These are phyloP conservation scores for Clarias batrachus DNA, from an alignment of 2,113 vertebrate species.

Conservation along the genomic window DNA sequence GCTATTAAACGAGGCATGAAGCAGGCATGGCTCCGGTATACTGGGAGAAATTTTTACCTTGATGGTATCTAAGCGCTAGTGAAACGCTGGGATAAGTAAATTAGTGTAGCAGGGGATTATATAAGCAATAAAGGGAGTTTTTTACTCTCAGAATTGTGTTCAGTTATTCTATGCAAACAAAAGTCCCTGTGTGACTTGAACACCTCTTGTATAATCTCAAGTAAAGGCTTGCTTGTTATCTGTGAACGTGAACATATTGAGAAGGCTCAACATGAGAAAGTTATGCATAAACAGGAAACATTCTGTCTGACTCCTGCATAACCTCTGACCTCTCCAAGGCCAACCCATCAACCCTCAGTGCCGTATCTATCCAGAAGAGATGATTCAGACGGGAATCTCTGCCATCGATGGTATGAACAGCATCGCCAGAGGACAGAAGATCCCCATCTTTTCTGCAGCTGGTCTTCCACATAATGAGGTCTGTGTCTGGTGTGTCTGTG, in stretches of 20 bases:
- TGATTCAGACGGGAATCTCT: slow-evolving; percentile 82
- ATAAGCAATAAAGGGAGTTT: too few relatives aligned
- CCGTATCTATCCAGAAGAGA: slow-evolving; percentile 81
- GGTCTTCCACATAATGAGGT: slow-evolving; percentile 83
- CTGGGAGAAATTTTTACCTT: too few relatives aligned
- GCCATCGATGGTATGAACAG: slow-evolving; percentile 84
- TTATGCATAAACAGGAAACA: background rate
- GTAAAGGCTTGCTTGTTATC: background rate
- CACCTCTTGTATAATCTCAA: background rate
- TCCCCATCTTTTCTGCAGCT: slow-evolving; percentile 80
- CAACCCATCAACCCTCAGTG: slow-evolving; percentile 83
- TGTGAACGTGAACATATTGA: background rate
- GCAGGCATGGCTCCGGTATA: too few relatives aligned
- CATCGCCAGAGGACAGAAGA: slow-evolving; percentile 81
- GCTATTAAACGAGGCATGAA: too few relatives aligned
- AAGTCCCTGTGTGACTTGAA: too few relatives aligned
- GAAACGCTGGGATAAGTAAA: too few relatives aligned
- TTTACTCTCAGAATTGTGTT: too few relatives aligned
- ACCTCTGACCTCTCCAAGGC: slow-evolving; percentile 57
- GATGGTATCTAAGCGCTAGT: too few relatives aligned
- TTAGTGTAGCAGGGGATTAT: too few relatives aligned
- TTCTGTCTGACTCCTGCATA: background rate
- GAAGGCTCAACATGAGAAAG: background rate
- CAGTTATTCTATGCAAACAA: too few relatives aligned
- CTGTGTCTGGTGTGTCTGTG: background rate